Percentiles rank a stretch among this genome's conserved stretches.
These are phyloP conservation scores for Scaeva pyrastri DNA, from an alignment of 2,888 invertebrate genomes.

Conservation along the genomic window DNA sequence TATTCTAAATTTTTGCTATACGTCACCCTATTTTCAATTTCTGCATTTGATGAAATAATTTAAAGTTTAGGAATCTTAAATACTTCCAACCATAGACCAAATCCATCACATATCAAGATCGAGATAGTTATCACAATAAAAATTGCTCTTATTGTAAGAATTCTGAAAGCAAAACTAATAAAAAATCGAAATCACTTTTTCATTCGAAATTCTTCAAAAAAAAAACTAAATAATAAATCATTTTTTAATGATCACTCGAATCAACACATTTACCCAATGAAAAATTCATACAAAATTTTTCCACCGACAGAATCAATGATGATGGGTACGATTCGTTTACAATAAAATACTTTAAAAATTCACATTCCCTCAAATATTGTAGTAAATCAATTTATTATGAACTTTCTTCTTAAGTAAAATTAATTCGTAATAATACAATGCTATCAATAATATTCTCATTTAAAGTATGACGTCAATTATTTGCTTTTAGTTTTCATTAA, in stretches of 20 bases:
- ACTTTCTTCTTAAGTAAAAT: too few relatives aligned
- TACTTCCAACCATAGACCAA: too few relatives aligned
- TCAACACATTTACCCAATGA: neutral
- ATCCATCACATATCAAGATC: too few relatives aligned
- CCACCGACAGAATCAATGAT: neutral
- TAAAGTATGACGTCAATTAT: conserved; percentile 35
- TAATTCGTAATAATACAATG: conserved; percentile 15
- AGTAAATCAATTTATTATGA: conserved; percentile 7
- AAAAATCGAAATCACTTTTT: neutral
- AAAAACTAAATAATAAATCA: neutral
- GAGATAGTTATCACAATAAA: too few relatives aligned
- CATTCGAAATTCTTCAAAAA: neutral
- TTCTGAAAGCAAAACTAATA: too few relatives aligned
- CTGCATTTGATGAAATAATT: too few relatives aligned
- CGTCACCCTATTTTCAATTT: too few relatives aligned
- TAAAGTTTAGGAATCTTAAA: too few relatives aligned
- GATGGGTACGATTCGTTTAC: neutral
- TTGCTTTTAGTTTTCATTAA: conserved; percentile 19
- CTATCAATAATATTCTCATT: conserved; percentile 41
- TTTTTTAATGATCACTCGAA: neutral
- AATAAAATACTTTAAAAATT: neutral
- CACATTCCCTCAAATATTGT: neutral
- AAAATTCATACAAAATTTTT: neutral
- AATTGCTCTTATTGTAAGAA: too few relatives aligned
- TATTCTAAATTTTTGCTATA: too few relatives aligned